These are phyloP conservation scores for Saimiri boliviensis DNA, from an alignment of 2,113 vertebrate species.

Conservation along the genomic window DNA sequence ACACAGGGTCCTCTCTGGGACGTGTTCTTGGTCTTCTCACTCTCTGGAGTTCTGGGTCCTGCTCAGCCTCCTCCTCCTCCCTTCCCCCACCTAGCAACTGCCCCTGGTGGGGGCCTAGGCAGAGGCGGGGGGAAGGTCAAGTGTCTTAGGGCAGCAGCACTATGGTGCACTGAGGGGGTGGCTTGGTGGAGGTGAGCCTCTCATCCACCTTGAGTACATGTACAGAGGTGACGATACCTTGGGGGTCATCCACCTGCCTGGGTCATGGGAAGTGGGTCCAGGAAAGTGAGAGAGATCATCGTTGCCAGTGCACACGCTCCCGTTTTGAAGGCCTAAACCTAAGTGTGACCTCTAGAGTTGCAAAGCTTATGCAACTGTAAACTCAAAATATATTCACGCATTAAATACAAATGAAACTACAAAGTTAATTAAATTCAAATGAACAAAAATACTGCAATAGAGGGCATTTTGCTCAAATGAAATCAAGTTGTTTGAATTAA, in stretches of 20 bases:
- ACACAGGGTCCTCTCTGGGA: background rate
- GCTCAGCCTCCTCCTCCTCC: background rate
- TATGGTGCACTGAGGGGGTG: background rate
- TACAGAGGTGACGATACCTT: background rate
- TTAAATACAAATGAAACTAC: constrained; percentile 8
- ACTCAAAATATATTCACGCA: background rate
- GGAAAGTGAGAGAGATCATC: fast-evolving
- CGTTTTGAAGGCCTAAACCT: background rate
- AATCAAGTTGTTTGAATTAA: background rate
- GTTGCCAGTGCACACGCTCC: background rate
- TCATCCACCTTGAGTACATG: background rate
- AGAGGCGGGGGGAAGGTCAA: background rate
- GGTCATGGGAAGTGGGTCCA: too few relatives aligned
- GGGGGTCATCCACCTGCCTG: background rate
- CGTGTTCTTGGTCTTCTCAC: background rate
- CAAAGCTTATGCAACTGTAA: background rate
- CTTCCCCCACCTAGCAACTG: background rate
- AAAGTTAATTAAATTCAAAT: background rate
- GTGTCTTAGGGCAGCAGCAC: background rate
- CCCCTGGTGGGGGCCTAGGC: background rate
- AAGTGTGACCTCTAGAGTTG: background rate
- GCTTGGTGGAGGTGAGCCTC: too few relatives aligned
- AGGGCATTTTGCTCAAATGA: background rate
- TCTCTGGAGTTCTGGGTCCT: background rate
- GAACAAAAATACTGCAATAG: background rate